Base-by-base conservation (phyloP, 2,113 vertebrate genomes). In the Butorides virescens region DNA sequence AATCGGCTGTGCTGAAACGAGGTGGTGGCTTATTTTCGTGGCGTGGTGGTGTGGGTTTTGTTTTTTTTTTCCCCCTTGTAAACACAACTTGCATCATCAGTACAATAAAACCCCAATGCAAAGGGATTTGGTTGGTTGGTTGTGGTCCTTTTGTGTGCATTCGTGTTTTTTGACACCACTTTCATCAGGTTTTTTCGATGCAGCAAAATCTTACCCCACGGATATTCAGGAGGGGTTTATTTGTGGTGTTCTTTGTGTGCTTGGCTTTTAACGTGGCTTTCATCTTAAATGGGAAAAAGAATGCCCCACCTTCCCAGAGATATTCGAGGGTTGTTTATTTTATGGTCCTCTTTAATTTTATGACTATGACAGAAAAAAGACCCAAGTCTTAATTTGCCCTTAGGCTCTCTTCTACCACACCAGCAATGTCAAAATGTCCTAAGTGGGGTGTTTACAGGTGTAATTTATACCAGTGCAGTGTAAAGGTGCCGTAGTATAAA, bases 171-270 rank as follows among this genome's bases (percentile, higher is more conserved):
- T 68, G 92, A 88, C 77, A 25, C 87, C 80, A 25, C 90, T 96
- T 94, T 53, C 88, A 58, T 88, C 88, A 42, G 92, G 39, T 92
- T 87, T 92, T 87, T 86, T 82, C 91, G 34, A 25, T 71, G 91
- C 94, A 94, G 91, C 84, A 94, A 84, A 97, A 87, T 59, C 85
- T 73, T 44, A 52, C 87, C 90, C 95, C 93, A 78, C 84, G 42
- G 74, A 65, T 56, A 72, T 10, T 61, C 78, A 27, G 74, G 74
- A 90, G 88, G 90, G 78, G 75, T 88, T 95, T 82, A 34, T 90
- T 93, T 78, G 84, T 68, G 81, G 78, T 76, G 92, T 79, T 93
- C 93, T 96, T 96, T 96, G 93, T 94, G 92, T 87, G 90, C 73
- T 73, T 77, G 55, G 78, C 94, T 91, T 91, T 89, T 75, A 87